A percentile compares a stretch with the other conserved stretches of the same genome.
phyloP scores from a whole-genome alignment of 1,140 invertebrate species.

The Oncopeltus fasciatus region DNA sequence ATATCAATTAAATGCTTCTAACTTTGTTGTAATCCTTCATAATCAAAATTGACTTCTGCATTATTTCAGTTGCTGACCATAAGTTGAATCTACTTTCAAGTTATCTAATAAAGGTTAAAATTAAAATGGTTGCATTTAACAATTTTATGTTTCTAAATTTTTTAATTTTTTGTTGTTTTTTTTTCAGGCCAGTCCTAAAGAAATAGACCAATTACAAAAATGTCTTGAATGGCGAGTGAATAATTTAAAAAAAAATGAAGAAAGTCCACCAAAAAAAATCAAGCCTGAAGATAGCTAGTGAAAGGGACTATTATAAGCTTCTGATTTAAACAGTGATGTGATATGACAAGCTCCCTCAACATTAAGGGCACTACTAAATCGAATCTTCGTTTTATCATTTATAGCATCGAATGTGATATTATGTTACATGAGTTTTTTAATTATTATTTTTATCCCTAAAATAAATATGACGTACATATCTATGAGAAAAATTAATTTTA shows the following conservation, averaged over 20 bases:
- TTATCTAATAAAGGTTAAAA: no score
- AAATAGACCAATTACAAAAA: conserved; percentile 21
- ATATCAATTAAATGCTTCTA: no score
- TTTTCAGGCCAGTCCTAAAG: conserved; percentile 20
- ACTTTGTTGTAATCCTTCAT: no score
- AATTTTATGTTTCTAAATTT: no score
- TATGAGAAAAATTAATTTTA: neutral
- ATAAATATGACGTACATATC: neutral
- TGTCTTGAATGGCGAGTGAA: conserved; percentile 21
- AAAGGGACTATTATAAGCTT: neutral
- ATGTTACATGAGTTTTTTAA: neutral
- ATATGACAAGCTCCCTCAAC: neutral
- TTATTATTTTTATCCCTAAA: neutral
- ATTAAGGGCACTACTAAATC: neutral
- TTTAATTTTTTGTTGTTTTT: neutral
- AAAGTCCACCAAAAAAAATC: neutral
- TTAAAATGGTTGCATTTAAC: no score
- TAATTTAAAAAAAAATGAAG: conserved; percentile 18
- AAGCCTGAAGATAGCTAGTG: neutral
- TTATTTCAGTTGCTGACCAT: no score
- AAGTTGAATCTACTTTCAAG: no score
- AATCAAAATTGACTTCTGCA: no score
- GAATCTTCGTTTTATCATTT: neutral
- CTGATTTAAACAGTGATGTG: neutral
- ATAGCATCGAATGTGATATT: neutral